Conservation (phyloP, 2,113 vertebrate genomes). For the Laticauda laticaudata region DNA sequence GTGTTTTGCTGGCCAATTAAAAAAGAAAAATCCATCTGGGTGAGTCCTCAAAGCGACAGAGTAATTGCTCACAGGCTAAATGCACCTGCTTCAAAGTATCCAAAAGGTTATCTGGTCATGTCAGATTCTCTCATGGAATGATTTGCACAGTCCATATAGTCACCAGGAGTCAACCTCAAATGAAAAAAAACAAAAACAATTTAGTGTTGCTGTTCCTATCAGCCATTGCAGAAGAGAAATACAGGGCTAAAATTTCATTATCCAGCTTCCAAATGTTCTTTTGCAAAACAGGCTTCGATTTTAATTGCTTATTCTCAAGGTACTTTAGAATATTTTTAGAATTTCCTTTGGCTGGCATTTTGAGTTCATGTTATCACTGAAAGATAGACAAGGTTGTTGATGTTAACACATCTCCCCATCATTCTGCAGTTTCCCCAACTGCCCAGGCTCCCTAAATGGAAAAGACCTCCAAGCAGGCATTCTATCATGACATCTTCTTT, state of each 20-base stretch:
- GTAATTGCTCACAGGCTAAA: neutral
- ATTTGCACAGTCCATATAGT: neutral
- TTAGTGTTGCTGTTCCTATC: neutral
- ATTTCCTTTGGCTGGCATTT: neutral
- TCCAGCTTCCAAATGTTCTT: neutral
- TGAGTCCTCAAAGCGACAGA: neutral
- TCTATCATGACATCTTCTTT: neutral
- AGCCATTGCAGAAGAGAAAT: neutral
- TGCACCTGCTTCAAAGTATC: neutral
- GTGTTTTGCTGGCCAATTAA: neutral
- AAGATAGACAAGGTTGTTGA: neutral
- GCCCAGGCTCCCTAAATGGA: neutral
- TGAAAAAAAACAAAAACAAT: neutral
- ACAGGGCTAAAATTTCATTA: neutral
- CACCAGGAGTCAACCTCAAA: neutral
- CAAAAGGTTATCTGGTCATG: neutral
- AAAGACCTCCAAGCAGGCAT: neutral
- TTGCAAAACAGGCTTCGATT: neutral
- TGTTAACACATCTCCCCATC: neutral
- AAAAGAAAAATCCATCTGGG: neutral
- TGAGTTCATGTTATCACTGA: neutral
- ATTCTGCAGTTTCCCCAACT: neutral
- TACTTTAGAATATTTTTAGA: neutral
- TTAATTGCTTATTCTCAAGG: neutral
- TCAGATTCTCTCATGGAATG: neutral